A percentile compares a stretch with the other conserved stretches of the same genome.
phyloP scores from a whole-genome alignment of 2,113 vertebrate genomes.

The Sceloporus tristichus region DNA sequence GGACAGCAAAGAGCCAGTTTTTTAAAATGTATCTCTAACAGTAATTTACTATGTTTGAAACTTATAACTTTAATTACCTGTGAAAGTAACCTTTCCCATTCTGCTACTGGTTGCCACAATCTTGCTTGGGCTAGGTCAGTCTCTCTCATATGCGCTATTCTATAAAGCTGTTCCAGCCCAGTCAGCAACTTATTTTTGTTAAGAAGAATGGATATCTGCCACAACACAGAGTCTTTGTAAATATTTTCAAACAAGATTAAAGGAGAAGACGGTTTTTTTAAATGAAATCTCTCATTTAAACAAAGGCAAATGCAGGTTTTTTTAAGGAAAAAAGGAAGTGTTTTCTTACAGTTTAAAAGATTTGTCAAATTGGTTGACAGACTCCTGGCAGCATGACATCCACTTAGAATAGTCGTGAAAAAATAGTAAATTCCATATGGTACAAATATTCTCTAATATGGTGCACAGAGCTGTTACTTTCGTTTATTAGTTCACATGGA shows the following conservation, averaged over 20 bases:
- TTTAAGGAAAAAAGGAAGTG: neutral
- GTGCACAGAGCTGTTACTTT: conserved; percentile 3
- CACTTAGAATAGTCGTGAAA: conserved; percentile 30
- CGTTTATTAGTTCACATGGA: conserved; percentile 17
- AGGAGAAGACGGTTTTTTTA: neutral
- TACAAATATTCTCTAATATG: neutral
- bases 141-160: too few species aligned
- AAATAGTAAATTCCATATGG: neutral
- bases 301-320: conserved; percentile 16
- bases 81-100: neutral
- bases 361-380: conserved; percentile 37
- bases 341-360: conserved; percentile 3
- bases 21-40: too few species aligned
- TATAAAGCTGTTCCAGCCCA: neutral
- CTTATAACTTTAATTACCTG: too few species aligned
- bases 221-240: conserved; percentile 34
- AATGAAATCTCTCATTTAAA: conserved; percentile 25
- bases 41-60: too few species aligned
- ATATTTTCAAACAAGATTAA: conserved; percentile 16
- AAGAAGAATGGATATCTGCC: neutral
- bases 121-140: neutral
- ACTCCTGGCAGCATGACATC: neutral
- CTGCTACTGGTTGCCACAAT: neutral
- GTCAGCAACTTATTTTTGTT: neutral
- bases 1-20: too few species aligned